Percentiles rank a stretch among this genome's conserved stretches.
These are phyloP conservation scores for Clistopyga incitator DNA, from an alignment of 2,888 invertebrate species.

Conservation along the genomic window DNA sequence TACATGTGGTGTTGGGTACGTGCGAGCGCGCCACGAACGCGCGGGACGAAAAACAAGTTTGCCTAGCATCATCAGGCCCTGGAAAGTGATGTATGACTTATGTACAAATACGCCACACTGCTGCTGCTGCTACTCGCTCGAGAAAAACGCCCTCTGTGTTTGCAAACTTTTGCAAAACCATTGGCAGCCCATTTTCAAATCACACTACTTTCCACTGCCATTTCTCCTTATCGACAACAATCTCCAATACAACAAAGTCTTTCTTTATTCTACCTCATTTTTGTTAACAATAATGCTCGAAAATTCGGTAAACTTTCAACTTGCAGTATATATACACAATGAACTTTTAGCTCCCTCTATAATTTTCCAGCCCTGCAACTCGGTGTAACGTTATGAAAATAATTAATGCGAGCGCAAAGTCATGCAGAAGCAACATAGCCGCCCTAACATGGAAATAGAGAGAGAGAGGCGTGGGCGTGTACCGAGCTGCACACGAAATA, in stretches of 20 bases:
- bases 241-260: background rate
- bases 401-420: conserved; percentile 24
- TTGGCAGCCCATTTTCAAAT: background rate
- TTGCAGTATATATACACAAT: too few species aligned
- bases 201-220: background rate
- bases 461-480: conserved; percentile 17
- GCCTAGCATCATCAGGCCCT: conserved; percentile 29
- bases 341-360: background rate
- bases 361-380: background rate
- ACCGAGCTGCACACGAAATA: conserved; percentile 55
- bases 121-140: background rate
- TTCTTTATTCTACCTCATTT: background rate
- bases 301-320: too few species aligned
- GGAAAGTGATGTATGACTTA: conserved; percentile 58
- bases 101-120: conserved; percentile 17
- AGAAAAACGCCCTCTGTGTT: background rate
- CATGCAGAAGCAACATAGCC: conserved; percentile 4
- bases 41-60: conserved; percentile 32
- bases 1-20: conserved; percentile 51
- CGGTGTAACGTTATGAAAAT: conserved; percentile 11
- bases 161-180: background rate
- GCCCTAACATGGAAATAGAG: background rate
- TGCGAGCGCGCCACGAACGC: conserved; percentile 28
- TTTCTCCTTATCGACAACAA: background rate
- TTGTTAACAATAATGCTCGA: too few species aligned